phyloP scores from a whole-genome alignment of 2,113 vertebrate genomes.

The Terrapene triunguis region DNA sequence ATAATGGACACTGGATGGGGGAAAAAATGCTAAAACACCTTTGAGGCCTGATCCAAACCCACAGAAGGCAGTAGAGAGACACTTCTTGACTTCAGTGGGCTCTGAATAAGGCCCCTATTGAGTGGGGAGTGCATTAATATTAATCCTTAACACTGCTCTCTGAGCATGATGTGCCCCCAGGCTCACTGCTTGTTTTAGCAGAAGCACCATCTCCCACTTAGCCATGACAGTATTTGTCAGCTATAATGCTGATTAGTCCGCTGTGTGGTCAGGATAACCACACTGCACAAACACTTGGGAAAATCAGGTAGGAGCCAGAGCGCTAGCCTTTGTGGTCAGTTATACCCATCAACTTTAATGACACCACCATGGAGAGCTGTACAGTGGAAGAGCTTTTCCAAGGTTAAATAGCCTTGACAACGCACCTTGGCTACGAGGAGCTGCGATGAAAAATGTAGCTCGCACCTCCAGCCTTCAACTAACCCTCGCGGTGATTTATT shows the following conservation, averaged over 20 bases:
- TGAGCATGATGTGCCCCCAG: constrained; percentile 16
- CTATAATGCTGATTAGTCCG: constrained; percentile 54
- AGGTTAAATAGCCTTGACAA: constrained; percentile 41
- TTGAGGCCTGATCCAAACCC: neutral
- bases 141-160: constrained; percentile 36
- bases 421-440: constrained; percentile 8
- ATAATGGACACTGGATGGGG: neutral
- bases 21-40: neutral
- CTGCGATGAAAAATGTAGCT: constrained; percentile 25
- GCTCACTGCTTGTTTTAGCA: constrained; percentile 40
- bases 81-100: neutral
- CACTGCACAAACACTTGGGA: constrained; percentile 36
- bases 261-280: constrained; percentile 54
- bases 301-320: constrained; percentile 61
- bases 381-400: constrained; percentile 30
- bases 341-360: constrained; percentile 63
- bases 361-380: constrained; percentile 40
- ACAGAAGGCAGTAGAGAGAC: neutral
- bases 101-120: neutral
- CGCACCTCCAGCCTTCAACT: constrained; percentile 41
- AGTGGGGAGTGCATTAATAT: constrained; percentile 42
- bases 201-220: constrained; percentile 38
- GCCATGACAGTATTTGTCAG: constrained; percentile 69
- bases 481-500: constrained; percentile 50
- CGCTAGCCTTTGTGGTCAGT: constrained; percentile 65